Base-by-base conservation (phyloP, 1,140 invertebrate species). In the Drosophila lini region DNA sequence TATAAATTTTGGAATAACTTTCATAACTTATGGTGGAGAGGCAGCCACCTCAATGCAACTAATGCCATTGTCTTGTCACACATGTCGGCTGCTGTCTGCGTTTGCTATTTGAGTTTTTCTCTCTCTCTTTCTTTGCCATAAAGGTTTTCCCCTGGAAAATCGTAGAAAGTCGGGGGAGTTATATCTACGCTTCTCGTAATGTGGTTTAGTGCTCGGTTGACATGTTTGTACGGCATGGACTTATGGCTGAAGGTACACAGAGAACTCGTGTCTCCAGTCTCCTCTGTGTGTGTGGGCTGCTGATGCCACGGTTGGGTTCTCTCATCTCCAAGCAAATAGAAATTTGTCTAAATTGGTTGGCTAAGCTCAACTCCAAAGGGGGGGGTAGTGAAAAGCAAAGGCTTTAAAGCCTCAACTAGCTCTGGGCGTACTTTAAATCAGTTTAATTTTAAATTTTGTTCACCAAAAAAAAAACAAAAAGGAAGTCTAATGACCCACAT, bases 1-100 rank as follows among this genome's bases (percentile, higher is more conserved):
- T 89, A 88, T 89, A 83, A 88, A 89, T 89, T 88, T 88, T 88
- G 64, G 36, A 83, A 73, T 48, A 89, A 89, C 81, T 84, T 89
- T 90, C 78, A 89, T 89, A 85, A 89, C 86, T 89, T 89, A 75
- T 57, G 47, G 68, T 56, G 57, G 61, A 15, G 34, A 38, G 38
- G 44, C 38, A 45, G 52, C 40, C 56, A 47, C 34, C 52, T 70
- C 36, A 56, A 47, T 70, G 68, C 68, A 76, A 76, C 74, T 76
- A 77, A 68, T 65, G 62, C 55, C 74, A 77, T 77, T 77, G 74
- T 77, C 74, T 59, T 76, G 63, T 71, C 68, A 71, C 65, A 70
- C 44, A 71, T 71, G 68, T 48, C 42, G 68, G 34, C 25, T 70
- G 67, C 68, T 57, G 68, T 57, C 64, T 71, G 68, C 65, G 52